Conservation (phyloP, 2,888 invertebrate species). For the Strigamia maritima region DNA sequence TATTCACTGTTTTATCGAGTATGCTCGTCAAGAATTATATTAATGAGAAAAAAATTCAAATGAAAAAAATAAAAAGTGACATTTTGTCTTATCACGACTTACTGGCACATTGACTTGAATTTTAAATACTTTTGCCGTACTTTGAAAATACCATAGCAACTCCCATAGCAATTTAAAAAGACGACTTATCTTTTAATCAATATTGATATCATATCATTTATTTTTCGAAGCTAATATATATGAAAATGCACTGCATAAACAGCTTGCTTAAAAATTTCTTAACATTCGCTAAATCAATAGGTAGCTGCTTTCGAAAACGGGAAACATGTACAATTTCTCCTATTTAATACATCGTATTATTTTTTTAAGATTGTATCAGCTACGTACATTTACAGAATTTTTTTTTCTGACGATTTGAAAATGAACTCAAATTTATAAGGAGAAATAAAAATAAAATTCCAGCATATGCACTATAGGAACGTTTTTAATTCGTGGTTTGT, state of each 20-base stretch:
- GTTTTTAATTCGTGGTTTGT: too few species aligned
- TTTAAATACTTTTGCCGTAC: not conserved
- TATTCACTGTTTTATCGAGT: not conserved
- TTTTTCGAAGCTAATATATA: not conserved
- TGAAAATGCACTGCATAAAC: not conserved
- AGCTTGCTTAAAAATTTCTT: not conserved
- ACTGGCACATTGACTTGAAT: not conserved
- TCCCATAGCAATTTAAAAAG: not conserved
- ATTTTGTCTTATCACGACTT: not conserved
- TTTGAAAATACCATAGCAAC: not conserved
- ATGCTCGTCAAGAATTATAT: not conserved
- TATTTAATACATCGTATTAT: too few species aligned
- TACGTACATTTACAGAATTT: too few species aligned
- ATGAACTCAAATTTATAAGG: too few species aligned
- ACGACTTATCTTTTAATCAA: not conserved
- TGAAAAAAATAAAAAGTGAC: not conserved
- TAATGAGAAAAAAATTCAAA: not conserved
- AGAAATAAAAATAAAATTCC: too few species aligned
- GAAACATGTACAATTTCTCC: too few species aligned
- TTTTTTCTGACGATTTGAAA: too few species aligned
- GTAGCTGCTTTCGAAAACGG: too few species aligned
- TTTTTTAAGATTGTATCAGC: too few species aligned
- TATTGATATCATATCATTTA: not conserved
- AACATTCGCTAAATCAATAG: too few species aligned
- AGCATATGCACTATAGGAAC: too few species aligned